Base-by-base conservation (phyloP, 2,797 vertebrate genomes). In the Typhlichthys subterraneus region DNA sequence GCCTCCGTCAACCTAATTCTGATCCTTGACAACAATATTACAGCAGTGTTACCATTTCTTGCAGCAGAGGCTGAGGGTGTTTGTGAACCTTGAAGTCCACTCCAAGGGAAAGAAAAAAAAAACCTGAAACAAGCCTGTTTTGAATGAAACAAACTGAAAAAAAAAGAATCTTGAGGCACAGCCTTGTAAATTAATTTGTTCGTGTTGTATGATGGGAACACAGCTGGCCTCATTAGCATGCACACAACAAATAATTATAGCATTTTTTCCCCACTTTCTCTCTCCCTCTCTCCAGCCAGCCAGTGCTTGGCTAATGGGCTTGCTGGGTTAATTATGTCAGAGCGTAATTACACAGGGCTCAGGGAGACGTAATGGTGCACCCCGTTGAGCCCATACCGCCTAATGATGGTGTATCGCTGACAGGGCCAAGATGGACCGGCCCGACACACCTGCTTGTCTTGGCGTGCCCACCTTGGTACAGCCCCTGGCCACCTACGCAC, bases 291-390 rank as follows among this genome's bases (percentile, higher is more conserved):
- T 90, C 85, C 89, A 91, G 90, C 87, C 94, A 94, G 95, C 95
- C 93, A 93, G 94, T 82, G 90, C 95, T 94, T 92, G 95, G 96
- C 96, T 99, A 98, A 98, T 98, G 95, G 95, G 95, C 97, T 98
- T 95, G 95, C 97, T 99, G 96, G 96, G 96, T 99, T 99, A 99
- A 99, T 99, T 99, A 99, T 99, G 96, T 99, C 96, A 97, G 94
- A 97, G 95, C 95, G 95, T 99, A 99, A 99, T 99, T 99, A 97
- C 96, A 95, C 94, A 94, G 95, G 94, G 95, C 96, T 96, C 94
- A 91, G 95, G 95, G 97, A 98, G 96, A 96, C 93, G 92, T 94
- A 94, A 94, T 93, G 94, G 93, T 88, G 92, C 91, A 91, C 95
- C 96, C 96, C 82, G 91, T 95, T 94, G 96, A 90, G 95, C 95